phyloP scores from a whole-genome alignment of 2,113 vertebrate species.

The Periophthalmodon schlosseri region DNA sequence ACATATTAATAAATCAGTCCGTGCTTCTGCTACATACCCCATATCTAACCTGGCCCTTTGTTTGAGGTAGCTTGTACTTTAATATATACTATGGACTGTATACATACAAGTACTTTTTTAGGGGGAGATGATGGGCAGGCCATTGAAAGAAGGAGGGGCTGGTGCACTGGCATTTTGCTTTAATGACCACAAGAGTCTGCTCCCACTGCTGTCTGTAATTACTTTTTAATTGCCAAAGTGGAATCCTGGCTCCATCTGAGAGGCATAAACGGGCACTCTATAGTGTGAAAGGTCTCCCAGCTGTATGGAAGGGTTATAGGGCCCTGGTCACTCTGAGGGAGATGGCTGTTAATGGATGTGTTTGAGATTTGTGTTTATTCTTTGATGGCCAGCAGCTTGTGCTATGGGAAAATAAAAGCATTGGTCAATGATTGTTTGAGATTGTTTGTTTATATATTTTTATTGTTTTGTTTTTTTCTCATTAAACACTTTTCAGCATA shows the following conservation, averaged over 20 bases:
- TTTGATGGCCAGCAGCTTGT: conserved; percentile 8
- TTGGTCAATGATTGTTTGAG: neutral
- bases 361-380: conserved; percentile 34
- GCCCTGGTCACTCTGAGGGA: conserved; percentile 53
- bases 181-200: conserved; percentile 75
- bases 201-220: conserved; percentile 79
- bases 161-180: conserved; percentile 75
- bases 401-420: neutral
- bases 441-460: neutral
- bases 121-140: conserved; percentile 46
- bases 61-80: neutral
- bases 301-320: conserved; percentile 60
- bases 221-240: conserved; percentile 83
- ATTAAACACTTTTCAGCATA: neutral
- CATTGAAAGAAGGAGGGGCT: conserved; percentile 49
- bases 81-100: neutral
- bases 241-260: conserved; percentile 79
- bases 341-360: conserved; percentile 62
- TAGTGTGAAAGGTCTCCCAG: conserved; percentile 66
- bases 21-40: conserved; percentile 13
- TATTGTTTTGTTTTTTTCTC: neutral
- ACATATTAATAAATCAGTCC: conserved; percentile 3
- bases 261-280: conserved; percentile 71
- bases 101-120: conserved; percentile 53
- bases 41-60: conserved; percentile 2